Percentiles rank a stretch among this genome's conserved stretches.
phyloP scores from a whole-genome alignment of 2,113 vertebrate species.

The Columbina picui region DNA sequence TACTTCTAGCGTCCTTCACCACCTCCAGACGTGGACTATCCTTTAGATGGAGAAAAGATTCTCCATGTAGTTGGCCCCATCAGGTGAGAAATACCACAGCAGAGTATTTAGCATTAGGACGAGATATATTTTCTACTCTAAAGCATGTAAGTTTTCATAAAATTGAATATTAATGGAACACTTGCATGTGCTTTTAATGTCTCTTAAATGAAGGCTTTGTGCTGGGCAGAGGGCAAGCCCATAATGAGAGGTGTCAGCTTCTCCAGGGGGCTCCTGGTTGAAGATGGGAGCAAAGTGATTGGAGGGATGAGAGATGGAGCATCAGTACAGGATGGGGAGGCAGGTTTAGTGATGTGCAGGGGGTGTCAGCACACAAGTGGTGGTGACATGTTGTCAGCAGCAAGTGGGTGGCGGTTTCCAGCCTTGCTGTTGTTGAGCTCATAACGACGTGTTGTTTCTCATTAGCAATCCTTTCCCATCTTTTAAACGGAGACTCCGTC shows the following conservation, averaged over 20 bases:
- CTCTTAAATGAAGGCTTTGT: background rate
- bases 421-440: background rate
- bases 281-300: background rate
- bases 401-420: background rate
- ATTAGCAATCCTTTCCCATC: background rate
- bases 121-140: background rate
- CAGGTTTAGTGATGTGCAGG: background rate
- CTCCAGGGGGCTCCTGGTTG: background rate
- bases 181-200: background rate
- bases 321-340: no score
- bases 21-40: slow-evolving; percentile 92
- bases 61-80: slow-evolving; percentile 92
- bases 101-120: background rate
- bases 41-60: slow-evolving; percentile 94
- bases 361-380: background rate
- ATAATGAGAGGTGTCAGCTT: background rate
- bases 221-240: background rate
- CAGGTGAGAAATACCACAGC: slow-evolving; percentile 79
- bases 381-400: background rate
- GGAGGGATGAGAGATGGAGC: background rate
- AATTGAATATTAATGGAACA: background rate
- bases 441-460: background rate
- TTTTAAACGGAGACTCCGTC: slow-evolving; percentile 81
- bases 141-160: background rate
- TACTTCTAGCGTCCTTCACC: slow-evolving; percentile 84